Percentiles rank a stretch among this genome's conserved stretches.
These are phyloP conservation scores for Squalus acanthias DNA, from an alignment of 2,797 vertebrate genomes.

Conservation along the genomic window DNA sequence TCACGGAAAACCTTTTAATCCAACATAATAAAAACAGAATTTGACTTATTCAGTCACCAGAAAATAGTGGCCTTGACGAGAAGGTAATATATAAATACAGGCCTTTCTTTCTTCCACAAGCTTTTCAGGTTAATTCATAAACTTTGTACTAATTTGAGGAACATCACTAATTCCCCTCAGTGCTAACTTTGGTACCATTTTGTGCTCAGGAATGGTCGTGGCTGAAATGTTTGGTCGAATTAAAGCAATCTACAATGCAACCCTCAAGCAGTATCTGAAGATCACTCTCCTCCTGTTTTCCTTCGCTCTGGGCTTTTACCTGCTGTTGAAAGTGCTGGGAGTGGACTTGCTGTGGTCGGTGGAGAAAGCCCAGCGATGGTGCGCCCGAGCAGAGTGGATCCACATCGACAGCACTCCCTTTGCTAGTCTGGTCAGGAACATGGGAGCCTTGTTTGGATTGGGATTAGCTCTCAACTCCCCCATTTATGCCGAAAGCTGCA, in stretches of 20 bases:
- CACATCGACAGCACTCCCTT: constrained; percentile 52
- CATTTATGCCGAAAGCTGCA: constrained; percentile 44
- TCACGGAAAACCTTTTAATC: neutral
- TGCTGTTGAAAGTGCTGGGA: constrained; percentile 48
- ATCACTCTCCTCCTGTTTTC: constrained; percentile 47
- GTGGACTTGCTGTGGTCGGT: constrained; percentile 54
- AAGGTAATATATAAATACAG: neutral
- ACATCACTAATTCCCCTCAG: neutral
- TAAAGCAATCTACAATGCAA: constrained; percentile 50
- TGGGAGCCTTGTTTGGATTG: constrained; percentile 53
- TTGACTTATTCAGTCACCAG: neutral
- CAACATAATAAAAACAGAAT: neutral
- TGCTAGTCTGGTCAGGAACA: constrained; percentile 52
- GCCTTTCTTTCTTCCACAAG: neutral
- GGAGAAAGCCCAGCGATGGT: constrained; percentile 53
- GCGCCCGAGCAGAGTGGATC: constrained; percentile 51
- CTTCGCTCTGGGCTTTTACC: constrained; percentile 52
- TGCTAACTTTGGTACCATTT: neutral
- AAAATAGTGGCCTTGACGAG: neutral
- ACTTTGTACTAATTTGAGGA: neutral
- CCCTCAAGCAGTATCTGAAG: constrained; percentile 48
- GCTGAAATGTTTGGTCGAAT: constrained; percentile 50
- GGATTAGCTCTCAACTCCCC: constrained; percentile 52
- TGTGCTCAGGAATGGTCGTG: constrained; percentile 45
- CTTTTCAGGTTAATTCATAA: neutral